Conservation (phyloP, 1,140 invertebrate species). For the Penaeus chinensis region DNA sequence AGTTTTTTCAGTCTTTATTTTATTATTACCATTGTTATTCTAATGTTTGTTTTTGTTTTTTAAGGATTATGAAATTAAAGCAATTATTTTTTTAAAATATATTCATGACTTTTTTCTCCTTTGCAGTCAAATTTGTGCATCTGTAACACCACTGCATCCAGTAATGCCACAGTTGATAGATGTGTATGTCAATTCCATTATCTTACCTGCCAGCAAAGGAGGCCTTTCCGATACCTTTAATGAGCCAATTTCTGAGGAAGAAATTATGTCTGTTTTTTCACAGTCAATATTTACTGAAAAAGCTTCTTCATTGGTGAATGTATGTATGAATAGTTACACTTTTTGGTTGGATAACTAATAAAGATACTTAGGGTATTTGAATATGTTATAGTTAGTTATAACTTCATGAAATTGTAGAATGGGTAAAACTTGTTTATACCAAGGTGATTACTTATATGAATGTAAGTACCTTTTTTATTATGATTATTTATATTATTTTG, state of each 20-base stretch:
- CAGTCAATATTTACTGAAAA: conserved; percentile 62
- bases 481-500: too few relatives aligned
- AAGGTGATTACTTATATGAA: too few relatives aligned
- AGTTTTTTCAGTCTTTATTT: too few relatives aligned
- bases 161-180: conserved; percentile 93
- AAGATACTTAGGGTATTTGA: too few relatives aligned
- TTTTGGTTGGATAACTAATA: too few relatives aligned
- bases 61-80: too few relatives aligned
- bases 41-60: neutral
- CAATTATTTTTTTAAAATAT: conserved; percentile 5
- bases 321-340: too few relatives aligned
- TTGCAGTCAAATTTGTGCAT: conserved; percentile 85
- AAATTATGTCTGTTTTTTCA: conserved; percentile 85
- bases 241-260: conserved; percentile 90
- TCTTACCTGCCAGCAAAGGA: conserved; percentile 71
- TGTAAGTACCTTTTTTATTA: too few relatives aligned
- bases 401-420: too few relatives aligned
- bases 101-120: conserved; percentile 9
- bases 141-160: conserved; percentile 88
- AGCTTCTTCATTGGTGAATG: neutral
- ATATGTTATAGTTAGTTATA: too few relatives aligned
- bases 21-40: too few relatives aligned
- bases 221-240: conserved; percentile 78
- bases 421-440: too few relatives aligned
- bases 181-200: conserved; percentile 93